Base-by-base conservation (phyloP, 1,140 invertebrate genomes). In the Trichonephila clavata region DNA sequence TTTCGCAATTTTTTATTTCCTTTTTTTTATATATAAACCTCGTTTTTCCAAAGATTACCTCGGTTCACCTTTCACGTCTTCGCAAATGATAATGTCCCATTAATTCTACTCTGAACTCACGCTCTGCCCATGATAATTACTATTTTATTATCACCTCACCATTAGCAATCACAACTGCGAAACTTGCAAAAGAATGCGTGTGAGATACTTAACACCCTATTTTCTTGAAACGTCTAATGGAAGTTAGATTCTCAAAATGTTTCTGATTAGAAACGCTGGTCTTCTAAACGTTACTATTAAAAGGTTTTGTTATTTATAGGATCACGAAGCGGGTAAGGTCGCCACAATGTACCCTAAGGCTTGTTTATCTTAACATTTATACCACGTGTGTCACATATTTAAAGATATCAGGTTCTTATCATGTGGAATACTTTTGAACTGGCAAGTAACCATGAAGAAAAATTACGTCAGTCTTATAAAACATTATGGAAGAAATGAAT, bases 1-100 rank as follows among this genome's bases (percentile, higher is more conserved):
- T 3, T 50, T 50, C 10, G 1, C 0, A 10, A 50, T 5, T 10
- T 50, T 50, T 50, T 13, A 3, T 6, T 50, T 50, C 50, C 10
- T 13, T 50, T 13, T 50, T 50, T 50, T 50, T 50, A 50, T 50
- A 50, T 50, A 50, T 50, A 13, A 10, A 50, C 50, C 50, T 13
- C 8, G 50, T 10, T 50, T 50, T 50, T 50, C 50, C 10, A 77
- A 77, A 39, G 14, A 77, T 32, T 20, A 18, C 71, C 27, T 77
- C 32, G 32, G 27, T 18, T 77, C 32, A 77, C 71, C 27, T 39
- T 77, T 77, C 71, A 39, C 32, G 14, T 77, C 39, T 32, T 77
- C 16, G 14, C 18, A 77, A 39, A 77, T 77, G 71, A 27, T 77
- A 77, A 77, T 77, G 71, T 77, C 71, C 68, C 71, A 77, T 77